These are phyloP conservation scores for Bombycilla garrulus DNA, from an alignment of 2,113 vertebrate species.

Conservation along the genomic window DNA sequence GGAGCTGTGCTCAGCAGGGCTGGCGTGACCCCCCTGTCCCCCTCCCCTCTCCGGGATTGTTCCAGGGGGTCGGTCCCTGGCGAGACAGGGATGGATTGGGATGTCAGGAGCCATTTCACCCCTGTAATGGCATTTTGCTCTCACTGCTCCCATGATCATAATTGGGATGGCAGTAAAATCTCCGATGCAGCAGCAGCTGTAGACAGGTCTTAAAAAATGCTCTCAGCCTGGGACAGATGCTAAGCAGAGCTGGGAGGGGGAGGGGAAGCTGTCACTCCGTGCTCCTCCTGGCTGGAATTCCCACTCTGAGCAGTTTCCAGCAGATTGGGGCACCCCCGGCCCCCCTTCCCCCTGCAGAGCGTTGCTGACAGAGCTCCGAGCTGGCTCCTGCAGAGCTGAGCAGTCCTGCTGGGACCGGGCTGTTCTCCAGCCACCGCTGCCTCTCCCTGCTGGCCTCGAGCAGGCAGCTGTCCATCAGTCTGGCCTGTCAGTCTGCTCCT, in stretches of 20 bases:
- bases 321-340: fast-evolving
- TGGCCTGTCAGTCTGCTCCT: background rate
- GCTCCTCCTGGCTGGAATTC: background rate
- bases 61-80: background rate
- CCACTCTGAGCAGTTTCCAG: background rate
- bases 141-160: background rate
- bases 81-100: background rate
- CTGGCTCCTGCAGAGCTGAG: background rate
- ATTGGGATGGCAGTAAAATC: background rate
- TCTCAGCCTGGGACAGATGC: background rate
- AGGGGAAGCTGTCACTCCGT: background rate
- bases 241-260: background rate
- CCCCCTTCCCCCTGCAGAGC: background rate
- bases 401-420: background rate
- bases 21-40: background rate
- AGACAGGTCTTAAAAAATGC: background rate
- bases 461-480: constrained; percentile 15
- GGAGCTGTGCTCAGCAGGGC: background rate
- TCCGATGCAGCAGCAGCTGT: background rate
- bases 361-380: background rate
- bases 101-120: background rate
- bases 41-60: background rate
- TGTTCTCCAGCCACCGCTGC: background rate
- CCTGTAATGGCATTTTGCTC: background rate
- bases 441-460: background rate